Evolutionary conservation across 2,888 invertebrate genomes (phyloP).

Genomic region (Plebejus argus): DNA sequence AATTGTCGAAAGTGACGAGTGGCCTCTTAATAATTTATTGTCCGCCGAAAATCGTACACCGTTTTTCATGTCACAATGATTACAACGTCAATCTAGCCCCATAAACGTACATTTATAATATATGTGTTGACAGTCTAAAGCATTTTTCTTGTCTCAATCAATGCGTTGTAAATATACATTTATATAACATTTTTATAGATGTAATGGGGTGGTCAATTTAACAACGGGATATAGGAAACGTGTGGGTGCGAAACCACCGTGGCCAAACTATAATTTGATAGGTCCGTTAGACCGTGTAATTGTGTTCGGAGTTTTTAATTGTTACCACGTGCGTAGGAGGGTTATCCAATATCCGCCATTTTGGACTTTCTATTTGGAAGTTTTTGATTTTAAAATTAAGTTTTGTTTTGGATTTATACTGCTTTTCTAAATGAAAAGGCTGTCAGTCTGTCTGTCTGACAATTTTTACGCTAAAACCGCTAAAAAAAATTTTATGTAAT

Average conservation of each 20-base stretch:
- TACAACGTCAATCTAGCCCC: not conserved
- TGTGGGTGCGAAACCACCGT: conserved; percentile 80
- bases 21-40: not conserved
- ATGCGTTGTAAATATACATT: not conserved
- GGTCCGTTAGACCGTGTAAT: conserved; percentile 71
- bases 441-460: no score
- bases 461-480: no score
- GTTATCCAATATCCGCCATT: conserved; percentile 31
- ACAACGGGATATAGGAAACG: conserved; percentile 79
- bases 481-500: no score
- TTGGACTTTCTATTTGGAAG: conserved; percentile 62
- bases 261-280: conserved; percentile 78
- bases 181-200: not conserved
- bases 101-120: not conserved
- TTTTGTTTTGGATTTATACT: not conserved
- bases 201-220: conserved; percentile 52
- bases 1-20: not conserved
- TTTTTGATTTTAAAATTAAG: conserved; percentile 35
- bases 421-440: no score
- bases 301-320: conserved; percentile 72
- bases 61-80: not conserved
- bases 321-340: conserved; percentile 68
- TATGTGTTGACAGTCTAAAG: conserved; percentile 46
- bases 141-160: conserved; percentile 13
- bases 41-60: not conserved